Base-by-base conservation (phyloP, 2,113 vertebrate genomes). In the Rafetus swinhoei region DNA sequence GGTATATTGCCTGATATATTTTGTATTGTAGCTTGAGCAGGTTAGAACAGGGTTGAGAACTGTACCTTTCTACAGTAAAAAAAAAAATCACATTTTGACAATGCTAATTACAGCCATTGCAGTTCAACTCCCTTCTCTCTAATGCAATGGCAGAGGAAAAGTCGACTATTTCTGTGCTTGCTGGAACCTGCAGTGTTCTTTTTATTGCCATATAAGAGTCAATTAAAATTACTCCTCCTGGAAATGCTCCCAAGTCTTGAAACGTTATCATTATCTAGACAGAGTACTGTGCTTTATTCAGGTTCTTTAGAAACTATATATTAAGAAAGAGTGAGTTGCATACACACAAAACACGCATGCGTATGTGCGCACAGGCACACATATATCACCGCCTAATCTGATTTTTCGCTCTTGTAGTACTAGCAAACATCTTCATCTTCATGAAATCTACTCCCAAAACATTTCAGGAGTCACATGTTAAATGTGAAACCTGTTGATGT, bases 131-230 rank as follows among this genome's bases (percentile, higher is more conserved):
- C 95, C 18, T 1, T 97, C 94, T 94, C 90, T 7, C 2, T 85
- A 90, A 94, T 53, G 86, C 85, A 94, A 84, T 0, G 1, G 80
- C 83, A 93, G 90, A 95, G 93, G 92, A 92, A 94, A 96, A 96
- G 82, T 84, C 94, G 72, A 95, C 0, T 6, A 90, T 96, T 95
- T 89, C 84, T 53, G 91, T 3, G 4, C 32, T 35, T 91, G 82
- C 79, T 92, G 94, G 79, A 92, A 95, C 92, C 94, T 95, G 94
- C 93, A 97, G 88, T 96, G 96, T 94, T 97, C 97, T 96, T 96
- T 94, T 97, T 96, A 97, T 96, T 91, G 97, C 96, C 97, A 96
- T 84, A 85, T 91, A 91, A 94, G 96, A 97, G 95, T 97, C 95
- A 95, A 94, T 96, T 93, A 93, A 91, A 96, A 94, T 0, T 35